phyloP scores from a whole-genome alignment of 2,797 vertebrate species.

The Lycodopsis pacificus region DNA sequence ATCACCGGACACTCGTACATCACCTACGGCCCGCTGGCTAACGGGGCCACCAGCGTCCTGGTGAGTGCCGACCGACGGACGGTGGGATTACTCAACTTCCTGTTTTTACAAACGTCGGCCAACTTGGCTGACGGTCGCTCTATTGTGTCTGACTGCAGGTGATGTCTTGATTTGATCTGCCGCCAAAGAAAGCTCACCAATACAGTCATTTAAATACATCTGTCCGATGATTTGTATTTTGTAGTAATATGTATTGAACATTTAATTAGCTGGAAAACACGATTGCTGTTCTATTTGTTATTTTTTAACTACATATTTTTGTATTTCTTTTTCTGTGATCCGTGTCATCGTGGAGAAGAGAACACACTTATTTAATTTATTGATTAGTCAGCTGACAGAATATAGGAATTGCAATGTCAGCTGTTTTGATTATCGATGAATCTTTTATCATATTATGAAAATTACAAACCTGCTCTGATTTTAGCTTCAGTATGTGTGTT shows the following conservation, averaged over 20 bases:
- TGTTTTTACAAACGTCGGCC: neutral
- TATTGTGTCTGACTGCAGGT: neutral
- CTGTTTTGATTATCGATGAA: too few species aligned
- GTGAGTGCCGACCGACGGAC: constrained; percentile 79
- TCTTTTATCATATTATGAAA: too few species aligned
- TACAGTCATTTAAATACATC: neutral
- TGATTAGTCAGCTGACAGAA: too few species aligned
- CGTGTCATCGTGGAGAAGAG: too few species aligned
- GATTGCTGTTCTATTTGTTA: too few species aligned
- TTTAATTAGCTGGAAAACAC: neutral
- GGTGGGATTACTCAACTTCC: neutral
- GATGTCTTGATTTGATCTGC: neutral
- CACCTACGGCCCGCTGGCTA: constrained; percentile 94
- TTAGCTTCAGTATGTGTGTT: too few species aligned
- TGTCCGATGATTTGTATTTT: neutral
- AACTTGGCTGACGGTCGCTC: neutral
- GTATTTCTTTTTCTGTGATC: too few species aligned
- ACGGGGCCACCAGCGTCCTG: constrained; percentile 93
- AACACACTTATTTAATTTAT: too few species aligned
- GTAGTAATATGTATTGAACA: neutral
- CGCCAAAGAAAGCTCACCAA: neutral
- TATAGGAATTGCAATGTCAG: too few species aligned
- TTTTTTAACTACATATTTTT: too few species aligned
- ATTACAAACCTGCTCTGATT: too few species aligned
- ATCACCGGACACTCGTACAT: constrained; percentile 98